Percentiles rank a stretch among this genome's conserved stretches.
Evolutionary conservation across 2,113 vertebrate genomes (phyloP).

Genomic region (Ahaetulla prasina): DNA sequence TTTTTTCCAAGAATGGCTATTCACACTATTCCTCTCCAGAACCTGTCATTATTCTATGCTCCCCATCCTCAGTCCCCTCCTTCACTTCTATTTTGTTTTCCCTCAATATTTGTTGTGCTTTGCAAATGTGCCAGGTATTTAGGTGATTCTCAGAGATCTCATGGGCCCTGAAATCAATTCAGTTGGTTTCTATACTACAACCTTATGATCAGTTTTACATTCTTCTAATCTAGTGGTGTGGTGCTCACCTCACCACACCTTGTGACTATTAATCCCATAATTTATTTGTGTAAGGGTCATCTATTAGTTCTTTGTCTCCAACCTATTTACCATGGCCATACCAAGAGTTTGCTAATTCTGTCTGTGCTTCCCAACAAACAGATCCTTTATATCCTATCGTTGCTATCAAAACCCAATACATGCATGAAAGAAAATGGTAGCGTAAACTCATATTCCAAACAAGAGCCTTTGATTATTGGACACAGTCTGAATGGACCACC

Average conservation of each 20-base stretch:
- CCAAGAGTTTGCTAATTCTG: not conserved
- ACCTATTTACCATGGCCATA: not conserved
- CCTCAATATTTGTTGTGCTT: not conserved
- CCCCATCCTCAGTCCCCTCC: not conserved
- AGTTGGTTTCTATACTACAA: not conserved
- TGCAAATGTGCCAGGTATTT: not conserved
- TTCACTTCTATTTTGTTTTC: not conserved
- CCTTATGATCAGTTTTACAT: not conserved
- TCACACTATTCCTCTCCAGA: not conserved
- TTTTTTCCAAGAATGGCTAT: not conserved
- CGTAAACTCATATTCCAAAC: not conserved
- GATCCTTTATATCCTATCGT: not conserved
- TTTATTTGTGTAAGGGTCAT: not conserved
- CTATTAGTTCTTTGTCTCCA: not conserved
- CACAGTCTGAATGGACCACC: not conserved
- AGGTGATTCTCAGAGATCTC: not conserved
- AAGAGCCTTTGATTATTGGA: not conserved
- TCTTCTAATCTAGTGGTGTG: not conserved
- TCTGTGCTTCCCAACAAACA: not conserved
- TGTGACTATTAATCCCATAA: not conserved
- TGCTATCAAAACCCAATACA: not conserved
- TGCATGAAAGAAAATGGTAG: not conserved
- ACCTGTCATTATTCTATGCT: not conserved
- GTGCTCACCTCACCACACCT: not conserved
- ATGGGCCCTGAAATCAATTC: not conserved